These are phyloP conservation scores for Colistium nudipinnis DNA, from an alignment of 2,113 vertebrate species.

Conservation along the genomic window DNA sequence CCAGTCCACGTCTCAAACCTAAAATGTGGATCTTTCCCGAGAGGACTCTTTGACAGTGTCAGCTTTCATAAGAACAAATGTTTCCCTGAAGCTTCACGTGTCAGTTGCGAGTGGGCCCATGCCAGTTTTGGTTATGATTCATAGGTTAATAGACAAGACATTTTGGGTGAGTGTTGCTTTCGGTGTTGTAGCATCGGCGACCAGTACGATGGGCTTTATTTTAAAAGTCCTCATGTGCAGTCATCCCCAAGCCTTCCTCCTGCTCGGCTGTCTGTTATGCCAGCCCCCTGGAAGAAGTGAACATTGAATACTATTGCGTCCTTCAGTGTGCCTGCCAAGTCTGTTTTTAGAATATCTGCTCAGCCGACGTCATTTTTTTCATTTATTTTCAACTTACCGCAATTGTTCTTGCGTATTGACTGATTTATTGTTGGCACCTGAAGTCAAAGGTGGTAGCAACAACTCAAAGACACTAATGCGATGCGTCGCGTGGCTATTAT, in stretches of 20 bases:
- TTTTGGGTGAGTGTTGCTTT: slow-evolving; percentile 71
- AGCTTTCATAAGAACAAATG: slow-evolving; percentile 64
- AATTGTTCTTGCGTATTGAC: neutral
- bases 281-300: slow-evolving; percentile 46
- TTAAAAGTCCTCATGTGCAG: slow-evolving; percentile 66
- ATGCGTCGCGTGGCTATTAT: slow-evolving; percentile 16
- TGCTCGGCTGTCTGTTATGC: slow-evolving; percentile 51
- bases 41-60: slow-evolving; percentile 60
- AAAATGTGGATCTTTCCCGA: slow-evolving; percentile 38
- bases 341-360: slow-evolving; percentile 29
- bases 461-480: neutral
- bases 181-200: slow-evolving; percentile 69
- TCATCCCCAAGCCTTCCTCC: slow-evolving; percentile 55
- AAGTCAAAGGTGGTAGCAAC: neutral
- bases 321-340: slow-evolving; percentile 28
- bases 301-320: slow-evolving; percentile 40
- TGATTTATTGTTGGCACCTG: neutral
- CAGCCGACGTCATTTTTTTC: neutral
- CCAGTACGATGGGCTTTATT: slow-evolving; percentile 59
- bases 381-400: slow-evolving; percentile 1
- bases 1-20: slow-evolving; percentile 34
- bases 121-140: slow-evolving; percentile 76
- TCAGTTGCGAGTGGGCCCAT: slow-evolving; percentile 65
- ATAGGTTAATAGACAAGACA: slow-evolving; percentile 76
- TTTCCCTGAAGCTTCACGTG: slow-evolving; percentile 69